These are phyloP conservation scores for Lepus europaeus DNA, from an alignment of 2,113 vertebrate species.

Conservation along the genomic window DNA sequence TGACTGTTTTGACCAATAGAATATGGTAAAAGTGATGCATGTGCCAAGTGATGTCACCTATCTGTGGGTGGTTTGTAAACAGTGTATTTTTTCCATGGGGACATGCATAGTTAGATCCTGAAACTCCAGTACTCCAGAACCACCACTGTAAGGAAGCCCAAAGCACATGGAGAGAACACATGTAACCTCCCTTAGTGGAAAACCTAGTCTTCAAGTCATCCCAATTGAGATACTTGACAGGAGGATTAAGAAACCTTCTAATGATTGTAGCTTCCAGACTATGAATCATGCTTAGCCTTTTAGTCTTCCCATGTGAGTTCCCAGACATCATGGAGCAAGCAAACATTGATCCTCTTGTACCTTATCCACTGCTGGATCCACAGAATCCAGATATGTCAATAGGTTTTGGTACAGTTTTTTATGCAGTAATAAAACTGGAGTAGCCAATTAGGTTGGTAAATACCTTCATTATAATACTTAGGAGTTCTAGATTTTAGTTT, in stretches of 20 bases:
- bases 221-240: neutral
- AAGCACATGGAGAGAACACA: neutral
- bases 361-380: neutral
- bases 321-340: neutral
- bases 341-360: neutral
- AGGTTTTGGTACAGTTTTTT: neutral
- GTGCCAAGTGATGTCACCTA: neutral
- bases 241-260: neutral
- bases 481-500: neutral
- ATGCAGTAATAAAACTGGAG: neutral
- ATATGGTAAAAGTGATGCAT: neutral
- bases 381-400: neutral
- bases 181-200: neutral
- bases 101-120: neutral
- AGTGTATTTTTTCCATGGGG: neutral
- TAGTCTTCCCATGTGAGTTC: neutral
- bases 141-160: neutral
- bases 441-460: neutral
- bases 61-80: neutral
- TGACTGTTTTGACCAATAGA: neutral
- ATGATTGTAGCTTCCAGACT: neutral
- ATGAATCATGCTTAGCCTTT: neutral
- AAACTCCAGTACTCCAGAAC: neutral
- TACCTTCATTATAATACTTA: constrained; percentile 6
- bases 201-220: neutral